These are phyloP conservation scores for Eumacrocentrus americanus DNA, from an alignment of 2,888 invertebrate genomes.

Conservation along the genomic window DNA sequence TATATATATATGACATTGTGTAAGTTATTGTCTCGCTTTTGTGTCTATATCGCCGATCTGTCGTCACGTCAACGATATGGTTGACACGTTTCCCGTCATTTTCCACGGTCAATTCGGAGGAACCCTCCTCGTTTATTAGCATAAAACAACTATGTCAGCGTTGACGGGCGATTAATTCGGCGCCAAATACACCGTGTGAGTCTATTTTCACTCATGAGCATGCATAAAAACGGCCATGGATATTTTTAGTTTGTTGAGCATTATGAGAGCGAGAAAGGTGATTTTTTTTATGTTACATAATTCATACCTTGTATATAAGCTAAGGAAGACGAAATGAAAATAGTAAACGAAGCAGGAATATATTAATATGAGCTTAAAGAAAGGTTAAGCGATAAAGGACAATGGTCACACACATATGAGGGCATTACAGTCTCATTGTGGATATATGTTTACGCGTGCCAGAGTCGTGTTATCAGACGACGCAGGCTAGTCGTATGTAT, in stretches of 20 bases:
- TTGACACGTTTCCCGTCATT: conserved; percentile 43
- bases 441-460: conserved; percentile 34
- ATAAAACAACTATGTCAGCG: conserved; percentile 44
- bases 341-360: too few relatives aligned
- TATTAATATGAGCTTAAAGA: too few relatives aligned
- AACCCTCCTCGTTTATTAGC: conserved; percentile 37
- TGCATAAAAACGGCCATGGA: too few relatives aligned
- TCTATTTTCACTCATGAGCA: conserved; percentile 2
- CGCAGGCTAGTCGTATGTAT: conserved; percentile 24
- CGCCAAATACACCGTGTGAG: conserved; percentile 28
- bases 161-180: conserved; percentile 41
- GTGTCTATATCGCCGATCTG: conserved; percentile 8
- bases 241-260: background rate
- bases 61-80: conserved; percentile 1
- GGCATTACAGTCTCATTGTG: too few relatives aligned
- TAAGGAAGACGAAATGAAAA: too few relatives aligned
- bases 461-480: conserved; percentile 34
- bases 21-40: conserved; percentile 23
- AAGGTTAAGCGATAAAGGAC: too few relatives aligned
- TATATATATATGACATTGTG: conserved; percentile 42
- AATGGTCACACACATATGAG: too few relatives aligned
- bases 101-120: conserved; percentile 51
- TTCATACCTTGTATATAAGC: too few relatives aligned
- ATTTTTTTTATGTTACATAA: too few relatives aligned
- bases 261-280: too few relatives aligned